Conservation (phyloP, 2,888 invertebrate genomes). For the Odontothrips loti region DNA sequence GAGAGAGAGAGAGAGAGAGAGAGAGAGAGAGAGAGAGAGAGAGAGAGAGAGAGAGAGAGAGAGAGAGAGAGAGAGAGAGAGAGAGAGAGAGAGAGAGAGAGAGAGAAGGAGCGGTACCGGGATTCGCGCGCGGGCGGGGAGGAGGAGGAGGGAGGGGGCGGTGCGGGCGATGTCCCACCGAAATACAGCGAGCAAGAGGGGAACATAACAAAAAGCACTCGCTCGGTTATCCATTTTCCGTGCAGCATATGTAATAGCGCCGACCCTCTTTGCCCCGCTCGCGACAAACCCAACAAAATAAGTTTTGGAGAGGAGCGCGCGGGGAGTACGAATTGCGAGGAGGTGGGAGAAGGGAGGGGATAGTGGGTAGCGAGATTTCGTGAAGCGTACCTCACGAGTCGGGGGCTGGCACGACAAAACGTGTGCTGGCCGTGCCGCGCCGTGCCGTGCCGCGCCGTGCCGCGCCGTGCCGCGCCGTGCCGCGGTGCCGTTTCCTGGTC, state of each 20-base stretch:
- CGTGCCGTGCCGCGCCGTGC: too few species aligned
- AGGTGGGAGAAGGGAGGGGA: background rate
- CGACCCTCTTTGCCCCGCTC: background rate
- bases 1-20: too few species aligned
- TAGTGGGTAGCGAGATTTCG: conserved; percentile 5
- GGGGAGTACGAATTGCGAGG: background rate
- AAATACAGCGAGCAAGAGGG: conserved; percentile 2
- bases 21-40: too few species aligned
- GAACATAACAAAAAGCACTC: conserved; percentile 11
- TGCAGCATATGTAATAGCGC: conserved; percentile 22
- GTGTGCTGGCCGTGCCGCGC: background rate
- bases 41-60: too few species aligned
- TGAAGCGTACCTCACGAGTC: conserved; percentile 13
- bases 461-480: background rate
- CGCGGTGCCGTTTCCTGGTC: background rate
- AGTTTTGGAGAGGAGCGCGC: too few species aligned
- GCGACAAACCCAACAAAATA: too few species aligned
- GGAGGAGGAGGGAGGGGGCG: too few species aligned
- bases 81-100: too few species aligned
- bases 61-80: too few species aligned
- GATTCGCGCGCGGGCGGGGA: too few species aligned
- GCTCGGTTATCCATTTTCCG: conserved; percentile 21
- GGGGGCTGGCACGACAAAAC: background rate
- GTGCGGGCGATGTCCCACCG: background rate
- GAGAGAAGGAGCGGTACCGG: too few species aligned